Base-by-base conservation (phyloP, 2,113 vertebrate genomes). In the Datnioides undecimradiatus region DNA sequence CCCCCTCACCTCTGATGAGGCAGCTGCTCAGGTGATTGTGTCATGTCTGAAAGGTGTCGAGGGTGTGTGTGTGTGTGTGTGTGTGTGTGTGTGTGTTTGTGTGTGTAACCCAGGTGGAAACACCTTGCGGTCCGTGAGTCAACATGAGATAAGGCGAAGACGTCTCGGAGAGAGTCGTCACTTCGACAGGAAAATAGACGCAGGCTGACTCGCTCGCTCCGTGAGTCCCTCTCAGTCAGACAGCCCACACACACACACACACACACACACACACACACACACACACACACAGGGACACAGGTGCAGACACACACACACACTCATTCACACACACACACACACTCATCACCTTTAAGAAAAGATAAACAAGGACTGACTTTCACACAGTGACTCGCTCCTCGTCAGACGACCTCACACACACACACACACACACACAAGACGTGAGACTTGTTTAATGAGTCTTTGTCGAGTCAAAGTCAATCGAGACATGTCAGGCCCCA, bases 41-140 rank as follows among this genome's bases (percentile, higher is more conserved):
- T 88, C 74, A 84, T 25, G 75, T 79, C 67, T 90, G 79, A 69
- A 62, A 31, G 54, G 8, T 73, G 81, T 40, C 3, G 1, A 8
- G 71, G 55, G 13, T 43, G 77, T 21, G 31, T 48, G 12, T 65
- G 33, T 57, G 29, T 46, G 45, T 27, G 43, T 40, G 23, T 33
- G 60, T 49, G 52, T 60, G 54, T 8, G 67, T 62, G 60, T 55
- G 72, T 59, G 77, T 63, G 60, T 59, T 73, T 63, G 60, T 74
- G 48, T 36, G 67, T 60, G 29, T 57, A 25, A 67, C 29, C 43
- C 70, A 80, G 73, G 64, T 78, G 85, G 55, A 73, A 72, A 63
- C 60, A 71, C 69, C 63, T 77, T 10, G 72, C 1, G 8, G 33
- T 67, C 13, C 3, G 8, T 87, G 87, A 90, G 73, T 90, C 87